Base-by-base conservation (phyloP, 2,888 invertebrate species). In the Dasypolia templi region DNA sequence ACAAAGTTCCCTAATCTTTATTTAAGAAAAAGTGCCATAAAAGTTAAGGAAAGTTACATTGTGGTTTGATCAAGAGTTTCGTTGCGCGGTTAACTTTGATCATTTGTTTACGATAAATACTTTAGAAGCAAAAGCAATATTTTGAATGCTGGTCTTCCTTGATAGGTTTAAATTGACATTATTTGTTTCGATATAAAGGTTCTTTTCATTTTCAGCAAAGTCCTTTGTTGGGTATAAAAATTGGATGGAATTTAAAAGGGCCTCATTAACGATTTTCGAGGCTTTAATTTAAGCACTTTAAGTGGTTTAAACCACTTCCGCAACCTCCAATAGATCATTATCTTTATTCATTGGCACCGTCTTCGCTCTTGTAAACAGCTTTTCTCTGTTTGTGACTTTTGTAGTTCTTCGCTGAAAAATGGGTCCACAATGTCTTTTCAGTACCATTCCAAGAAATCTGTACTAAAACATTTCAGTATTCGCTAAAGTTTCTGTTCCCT, bases 1-100 rank as follows among this genome's bases (percentile, higher is more conserved):
- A 82, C 72, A 77, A 87, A 85, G 75, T 87, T 85, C 5, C 61
- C 63, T 69, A 87, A 87, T 84, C 81, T 81, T 70, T 46, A 61
- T 75, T 68, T 72, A 75, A 80, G 74, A 85, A 82, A 81, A 86
- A 87, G 53, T 73, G 62, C 42, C 64, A 77, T 87, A 73, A 87
- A 84, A 87, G 56, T 80, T 67, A 67, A 77, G 73, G 64, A 65
- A 71, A 63, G 55, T 75, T 77, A 59, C 63, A 73, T 62, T 62
- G 76, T 35, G 78, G 75, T 77, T 66, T 61, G 75, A 66, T 73
- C 69, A 79, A 73, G 79, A 78, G n/a, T 72, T 79, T 67, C 3
- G 14, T 58, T 26, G 14, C 22, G 72, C 56, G 51, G 70, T 56
- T 51, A 75, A 79, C 74, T 82, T 72, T 19, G 35, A 67, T 29